phyloP scores from a whole-genome alignment of 2,113 vertebrate species.

The Serinus canaria region DNA sequence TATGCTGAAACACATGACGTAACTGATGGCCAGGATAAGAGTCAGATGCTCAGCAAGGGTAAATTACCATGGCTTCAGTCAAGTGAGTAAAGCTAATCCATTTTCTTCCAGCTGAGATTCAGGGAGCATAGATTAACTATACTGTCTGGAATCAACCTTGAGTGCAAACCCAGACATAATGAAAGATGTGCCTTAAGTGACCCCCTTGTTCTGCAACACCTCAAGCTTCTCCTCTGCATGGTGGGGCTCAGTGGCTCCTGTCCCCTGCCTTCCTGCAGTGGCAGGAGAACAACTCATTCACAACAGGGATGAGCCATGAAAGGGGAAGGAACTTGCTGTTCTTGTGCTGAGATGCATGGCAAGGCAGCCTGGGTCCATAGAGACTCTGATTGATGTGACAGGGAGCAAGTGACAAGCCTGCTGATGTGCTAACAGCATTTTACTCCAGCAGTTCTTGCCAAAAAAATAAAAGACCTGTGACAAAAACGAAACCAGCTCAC shows the following conservation, averaged over 20 bases:
- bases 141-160: conserved; percentile 1
- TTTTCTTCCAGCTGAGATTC: conserved; percentile 42
- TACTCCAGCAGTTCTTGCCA: conserved; percentile 11
- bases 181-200: not conserved
- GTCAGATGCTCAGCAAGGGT: not conserved
- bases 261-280: not conserved
- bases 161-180: conserved; percentile 5
- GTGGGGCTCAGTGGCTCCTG: not conserved
- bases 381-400: conserved; percentile 56
- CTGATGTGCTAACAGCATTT: conserved; percentile 42
- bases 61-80: conserved; percentile 1
- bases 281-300: not conserved
- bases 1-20: not conserved
- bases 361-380: not conserved
- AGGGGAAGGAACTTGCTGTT: conserved; percentile 4
- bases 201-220: not conserved
- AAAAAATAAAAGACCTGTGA: conserved; percentile 37
- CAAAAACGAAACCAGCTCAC: not conserved
- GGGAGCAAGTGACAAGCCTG: conserved; percentile 39
- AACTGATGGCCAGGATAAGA: not conserved
- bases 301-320: fast-evolving
- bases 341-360: not conserved
- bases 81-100: conserved; percentile 40
- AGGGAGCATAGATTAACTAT: conserved; percentile 6
- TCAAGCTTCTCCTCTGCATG: fast-evolving